Evolutionary conservation across 2,888 invertebrate genomes (phyloP).

Genomic region (Lasioglossum lativentre): DNA sequence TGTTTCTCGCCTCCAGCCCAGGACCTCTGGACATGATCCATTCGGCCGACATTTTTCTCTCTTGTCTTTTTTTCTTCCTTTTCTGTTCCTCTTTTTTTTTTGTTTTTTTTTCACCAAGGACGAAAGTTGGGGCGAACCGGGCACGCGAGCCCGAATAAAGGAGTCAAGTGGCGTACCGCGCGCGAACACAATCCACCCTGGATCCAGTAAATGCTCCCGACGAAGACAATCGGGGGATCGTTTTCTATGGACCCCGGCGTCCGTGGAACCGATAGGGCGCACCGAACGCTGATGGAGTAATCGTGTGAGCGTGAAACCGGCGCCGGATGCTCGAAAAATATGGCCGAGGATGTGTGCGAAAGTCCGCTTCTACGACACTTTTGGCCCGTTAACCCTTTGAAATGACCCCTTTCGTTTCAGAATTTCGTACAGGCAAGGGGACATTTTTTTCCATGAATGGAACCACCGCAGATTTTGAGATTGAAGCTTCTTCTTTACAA

Average conservation of each 20-base stretch:
- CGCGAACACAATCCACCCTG: slow-evolving; percentile 14
- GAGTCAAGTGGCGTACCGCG: slow-evolving; percentile 53
- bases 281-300: slow-evolving; percentile 3
- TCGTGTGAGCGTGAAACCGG: not conserved
- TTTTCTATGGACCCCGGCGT: slow-evolving; percentile 12
- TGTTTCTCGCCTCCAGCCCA: slow-evolving; percentile 53
- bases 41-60: slow-evolving; percentile 45
- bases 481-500: not conserved
- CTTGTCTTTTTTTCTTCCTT: not conserved
- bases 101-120: not conserved
- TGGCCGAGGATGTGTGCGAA: not conserved
- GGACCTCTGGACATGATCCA: slow-evolving; percentile 52
- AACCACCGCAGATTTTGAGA: not conserved
- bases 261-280: not conserved
- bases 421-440: not conserved
- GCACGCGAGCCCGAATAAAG: slow-evolving; percentile 50
- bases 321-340: slow-evolving; percentile 1
- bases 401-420: not conserved
- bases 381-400: not conserved
- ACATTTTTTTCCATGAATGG: not conserved
- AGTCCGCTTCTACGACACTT: not conserved
- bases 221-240: slow-evolving; percentile 3
- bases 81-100: too few species aligned
- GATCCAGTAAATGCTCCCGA: slow-evolving; percentile 26
- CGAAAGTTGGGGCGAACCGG: slow-evolving; percentile 8